Percentiles rank a stretch among this genome's conserved stretches.
Evolutionary conservation across 2,797 vertebrate species (phyloP).

Genomic region (Crypturellus tataupa): DNA sequence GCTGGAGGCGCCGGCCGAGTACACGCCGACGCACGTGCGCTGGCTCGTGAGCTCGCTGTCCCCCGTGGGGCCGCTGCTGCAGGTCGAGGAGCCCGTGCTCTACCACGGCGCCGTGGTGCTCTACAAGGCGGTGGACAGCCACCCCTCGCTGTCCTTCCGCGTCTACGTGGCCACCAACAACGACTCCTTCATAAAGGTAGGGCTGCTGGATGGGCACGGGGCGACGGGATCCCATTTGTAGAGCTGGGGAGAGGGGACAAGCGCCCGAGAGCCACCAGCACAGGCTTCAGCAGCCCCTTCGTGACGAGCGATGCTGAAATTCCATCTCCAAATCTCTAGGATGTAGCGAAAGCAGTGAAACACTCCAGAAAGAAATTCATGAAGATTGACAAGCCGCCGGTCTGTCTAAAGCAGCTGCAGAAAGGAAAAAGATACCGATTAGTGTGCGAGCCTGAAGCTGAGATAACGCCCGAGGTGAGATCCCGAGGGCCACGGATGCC

Average conservation of each 20-base stretch:
- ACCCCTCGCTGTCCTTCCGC: constrained; percentile 85
- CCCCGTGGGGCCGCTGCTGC: constrained; percentile 87
- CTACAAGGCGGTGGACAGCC: constrained; percentile 84
- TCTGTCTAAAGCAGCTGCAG: constrained; percentile 83
- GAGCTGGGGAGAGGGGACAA: not conserved
- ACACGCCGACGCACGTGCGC: constrained; percentile 86
- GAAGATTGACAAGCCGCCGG: constrained; percentile 87
- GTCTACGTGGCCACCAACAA: constrained; percentile 90
- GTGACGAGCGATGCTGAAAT: not conserved
- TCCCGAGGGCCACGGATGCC: not conserved
- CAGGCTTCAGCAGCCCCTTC: not conserved
- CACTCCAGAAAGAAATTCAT: constrained; percentile 83
- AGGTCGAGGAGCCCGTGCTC: constrained; percentile 75
- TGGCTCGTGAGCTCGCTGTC: constrained; percentile 90
- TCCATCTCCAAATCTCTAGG: constrained; percentile 75
- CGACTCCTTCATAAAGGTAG: constrained; percentile 88
- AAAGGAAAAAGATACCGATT: constrained; percentile 86
- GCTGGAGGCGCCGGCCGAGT: constrained; percentile 85
- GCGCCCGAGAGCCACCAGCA: not conserved
- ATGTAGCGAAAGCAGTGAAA: constrained; percentile 82
- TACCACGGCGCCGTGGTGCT: constrained; percentile 89
- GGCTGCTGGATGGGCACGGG: not conserved
- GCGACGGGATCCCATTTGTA: rapidly evolving
- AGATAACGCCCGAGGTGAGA: constrained; percentile 86
- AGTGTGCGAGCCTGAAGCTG: constrained; percentile 86